phyloP scores from a whole-genome alignment of 2,888 invertebrate species.

The Azorinus chamasolen region DNA sequence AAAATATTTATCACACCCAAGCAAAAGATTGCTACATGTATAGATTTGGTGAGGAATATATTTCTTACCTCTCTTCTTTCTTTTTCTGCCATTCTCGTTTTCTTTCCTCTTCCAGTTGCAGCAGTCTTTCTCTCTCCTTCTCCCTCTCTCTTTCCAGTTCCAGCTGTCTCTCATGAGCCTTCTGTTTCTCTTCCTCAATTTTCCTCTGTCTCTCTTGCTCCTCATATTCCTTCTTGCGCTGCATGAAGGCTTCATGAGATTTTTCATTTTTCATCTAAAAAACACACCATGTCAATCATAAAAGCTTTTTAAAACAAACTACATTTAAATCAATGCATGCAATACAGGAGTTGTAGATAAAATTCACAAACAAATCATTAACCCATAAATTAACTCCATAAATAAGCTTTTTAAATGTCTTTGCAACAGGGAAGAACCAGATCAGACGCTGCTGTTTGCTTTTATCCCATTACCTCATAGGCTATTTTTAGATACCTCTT shows the following conservation, averaged over 20 bases:
- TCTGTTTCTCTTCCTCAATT: conserved; percentile 70
- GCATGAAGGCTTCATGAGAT: conserved; percentile 65
- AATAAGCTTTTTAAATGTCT: no score
- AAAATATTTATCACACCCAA: no score
- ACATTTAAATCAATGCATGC: neutral
- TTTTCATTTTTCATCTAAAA: conserved; percentile 71
- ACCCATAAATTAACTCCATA: no score
- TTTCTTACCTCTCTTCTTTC: conserved; percentile 71
- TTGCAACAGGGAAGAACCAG: no score
- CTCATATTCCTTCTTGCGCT: conserved; percentile 73
- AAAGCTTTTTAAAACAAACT: neutral
- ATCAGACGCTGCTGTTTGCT: no score
- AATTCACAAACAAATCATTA: no score
- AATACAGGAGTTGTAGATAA: no score
- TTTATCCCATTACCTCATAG: no score
- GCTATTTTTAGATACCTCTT: no score
- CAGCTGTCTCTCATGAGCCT: conserved; percentile 60
- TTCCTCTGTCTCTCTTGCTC: conserved; percentile 70
- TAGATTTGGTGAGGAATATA: no score
- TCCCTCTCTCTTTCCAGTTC: conserved; percentile 68
- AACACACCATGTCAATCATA: neutral
- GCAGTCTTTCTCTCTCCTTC: conserved; percentile 55
- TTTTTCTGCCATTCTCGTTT: conserved; percentile 64
- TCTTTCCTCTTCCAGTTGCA: conserved; percentile 63
- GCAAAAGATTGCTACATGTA: no score